phyloP scores from a whole-genome alignment of 2,113 vertebrate genomes.

The Danio rerio region GRCz12tu NC_133191.1:50885501-50886000 shows the following conservation, averaged over 20 bases:
- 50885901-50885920: conserved; percentile 72
- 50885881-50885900: conserved; percentile 74
- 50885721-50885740: conserved; percentile 22
- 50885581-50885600: too few species aligned
- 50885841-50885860: conserved; percentile 79
- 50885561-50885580: too few species aligned
- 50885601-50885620: too few species aligned
- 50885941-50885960: conserved; percentile 70
- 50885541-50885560: too few species aligned
- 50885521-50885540: too few species aligned
- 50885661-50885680: not conserved
- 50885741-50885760: conserved; percentile 18
- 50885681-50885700: not conserved
- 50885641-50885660: not conserved
- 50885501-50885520: too few species aligned
- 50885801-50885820: conserved; percentile 68
- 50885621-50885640: too few species aligned
- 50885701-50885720: conserved; percentile 2
- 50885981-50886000: conserved; percentile 73
- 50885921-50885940: conserved; percentile 69
- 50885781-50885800: conserved; percentile 65
- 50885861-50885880: conserved; percentile 76
- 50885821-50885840: conserved; percentile 78
- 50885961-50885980: conserved; percentile 74
- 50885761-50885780: conserved; percentile 68